Percentiles rank a stretch among this genome's conserved stretches.
Evolutionary conservation across 2,113 vertebrate genomes (phyloP).

Genomic region (Apodemus sylvaticus): DNA sequence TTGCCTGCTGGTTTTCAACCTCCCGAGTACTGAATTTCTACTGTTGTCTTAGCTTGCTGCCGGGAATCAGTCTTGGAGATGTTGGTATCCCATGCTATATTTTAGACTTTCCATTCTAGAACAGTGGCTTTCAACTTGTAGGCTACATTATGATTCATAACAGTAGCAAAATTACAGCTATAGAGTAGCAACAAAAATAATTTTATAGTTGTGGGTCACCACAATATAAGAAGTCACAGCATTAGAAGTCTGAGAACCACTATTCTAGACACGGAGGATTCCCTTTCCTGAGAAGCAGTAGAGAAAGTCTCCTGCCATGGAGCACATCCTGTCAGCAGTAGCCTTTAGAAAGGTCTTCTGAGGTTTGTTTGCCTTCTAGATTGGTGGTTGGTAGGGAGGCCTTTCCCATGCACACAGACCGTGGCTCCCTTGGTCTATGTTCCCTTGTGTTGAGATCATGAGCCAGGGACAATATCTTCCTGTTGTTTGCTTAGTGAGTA

Average conservation of each 20-base stretch:
- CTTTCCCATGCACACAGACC: accelerated
- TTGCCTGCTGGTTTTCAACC: not conserved
- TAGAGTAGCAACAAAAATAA: not conserved
- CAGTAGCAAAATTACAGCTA: not conserved
- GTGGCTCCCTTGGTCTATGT: accelerated
- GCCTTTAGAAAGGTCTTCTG: not conserved
- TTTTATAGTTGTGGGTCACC: not conserved
- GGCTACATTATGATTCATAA: not conserved
- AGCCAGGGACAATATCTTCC: accelerated
- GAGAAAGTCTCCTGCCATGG: not conserved
- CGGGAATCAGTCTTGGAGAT: accelerated
- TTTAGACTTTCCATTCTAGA: accelerated
- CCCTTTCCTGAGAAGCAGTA: not conserved
- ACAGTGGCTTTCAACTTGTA: not conserved
- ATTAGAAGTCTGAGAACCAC: not conserved
- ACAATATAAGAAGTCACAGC: not conserved
- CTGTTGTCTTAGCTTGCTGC: not conserved
- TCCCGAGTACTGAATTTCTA: accelerated
- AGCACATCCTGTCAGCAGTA: not conserved
- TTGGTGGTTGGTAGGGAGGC: not conserved
- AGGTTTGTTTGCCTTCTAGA: no score
- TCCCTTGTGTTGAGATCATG: not conserved
- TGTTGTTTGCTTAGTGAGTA: no score
- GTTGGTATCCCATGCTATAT: accelerated
- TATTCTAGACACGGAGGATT: accelerated